Base-by-base conservation (phyloP, 53 echinoderm and acorn worm genomes). In the Glandiceps talaboti region DNA sequence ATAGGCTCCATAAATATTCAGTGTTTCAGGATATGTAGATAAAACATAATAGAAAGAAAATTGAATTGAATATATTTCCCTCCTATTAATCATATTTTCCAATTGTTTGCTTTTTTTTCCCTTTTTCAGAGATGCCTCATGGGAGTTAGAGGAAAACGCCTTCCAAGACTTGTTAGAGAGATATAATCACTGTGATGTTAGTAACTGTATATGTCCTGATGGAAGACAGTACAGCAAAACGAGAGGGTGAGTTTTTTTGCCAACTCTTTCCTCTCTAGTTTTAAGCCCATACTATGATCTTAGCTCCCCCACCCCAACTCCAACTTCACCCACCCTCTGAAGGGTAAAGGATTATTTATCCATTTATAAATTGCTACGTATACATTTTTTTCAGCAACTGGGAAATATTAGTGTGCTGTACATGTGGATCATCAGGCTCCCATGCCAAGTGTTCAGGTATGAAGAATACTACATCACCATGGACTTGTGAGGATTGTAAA, bases 111-210 rank as follows among this genome's bases (percentile, higher is more conserved):
- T n/a, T n/a, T n/a, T n/a, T n/a, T n/a, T n/a, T n/a, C n/a, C n/a
- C n/a, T n/a, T n/a, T n/a, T n/a, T 26, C 80, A 94, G 94, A 79
- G 96, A 95, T 92, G 96, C 96, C 25, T 84, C 92, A 25, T 95
- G 96, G 96, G 96, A 95, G 80, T 75, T 75, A 72, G 96, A 90
- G 29, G 86, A 83, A 73, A 82, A 86, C 28, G 96, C 96, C 10
- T 95, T 82, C 76, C 90, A 92, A 77, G 96, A 95, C 25, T 81
- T 95, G 29, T 92, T 92, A 80, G 88, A 92, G 84, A 88, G 96
- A 27, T 92, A 95, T 64, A 87, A 88, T 79, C 83, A 74, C 78
- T 95, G 96, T 82, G 92, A 95, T 83, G 75, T 90, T 0, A 85
- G 81, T 26, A 74, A 84, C 29, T 95, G 96, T 74, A 75, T 81